Evolutionary conservation across 1,140 invertebrate species (phyloP).

Genomic region (Metaphire vulgaris): DNA sequence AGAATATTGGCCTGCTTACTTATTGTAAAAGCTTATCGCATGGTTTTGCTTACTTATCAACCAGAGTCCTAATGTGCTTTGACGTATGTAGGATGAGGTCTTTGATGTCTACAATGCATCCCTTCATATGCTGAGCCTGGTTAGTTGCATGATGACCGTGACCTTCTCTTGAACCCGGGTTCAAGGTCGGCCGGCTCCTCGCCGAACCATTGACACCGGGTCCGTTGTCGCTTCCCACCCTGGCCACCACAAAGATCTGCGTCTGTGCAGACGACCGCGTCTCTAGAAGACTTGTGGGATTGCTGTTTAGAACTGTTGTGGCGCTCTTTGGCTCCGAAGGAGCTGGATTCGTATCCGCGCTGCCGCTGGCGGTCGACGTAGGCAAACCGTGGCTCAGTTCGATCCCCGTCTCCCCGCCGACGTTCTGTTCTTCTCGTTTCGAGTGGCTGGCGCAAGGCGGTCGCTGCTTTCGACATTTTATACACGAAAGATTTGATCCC

Average conservation of each 20-base stretch:
- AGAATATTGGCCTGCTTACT: no score
- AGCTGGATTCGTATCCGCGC: neutral
- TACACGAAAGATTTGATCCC: neutral
- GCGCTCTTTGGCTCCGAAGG: neutral
- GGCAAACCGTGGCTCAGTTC: neutral
- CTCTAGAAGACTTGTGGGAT: neutral
- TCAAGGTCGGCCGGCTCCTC: neutral
- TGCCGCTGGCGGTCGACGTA: neutral
- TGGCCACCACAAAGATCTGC: neutral
- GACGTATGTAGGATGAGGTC: neutral
- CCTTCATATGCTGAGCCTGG: neutral
- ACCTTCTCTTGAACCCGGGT: neutral
- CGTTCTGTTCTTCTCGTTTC: no score
- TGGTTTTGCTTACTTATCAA: neutral
- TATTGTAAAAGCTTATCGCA: no score
- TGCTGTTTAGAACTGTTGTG: no score
- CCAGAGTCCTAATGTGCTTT: neutral
- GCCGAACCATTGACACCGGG: neutral
- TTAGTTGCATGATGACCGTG: neutral
- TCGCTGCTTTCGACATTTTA: neutral
- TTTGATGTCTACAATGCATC: neutral
- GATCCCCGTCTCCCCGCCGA: neutral
- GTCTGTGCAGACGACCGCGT: neutral
- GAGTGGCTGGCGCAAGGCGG: neutral
- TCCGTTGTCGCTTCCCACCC: neutral